Percentiles rank a stretch among this genome's conserved stretches.
Conservation (phyloP, 2,888 invertebrate genomes). For the Drosophila mayaguana region DNA sequence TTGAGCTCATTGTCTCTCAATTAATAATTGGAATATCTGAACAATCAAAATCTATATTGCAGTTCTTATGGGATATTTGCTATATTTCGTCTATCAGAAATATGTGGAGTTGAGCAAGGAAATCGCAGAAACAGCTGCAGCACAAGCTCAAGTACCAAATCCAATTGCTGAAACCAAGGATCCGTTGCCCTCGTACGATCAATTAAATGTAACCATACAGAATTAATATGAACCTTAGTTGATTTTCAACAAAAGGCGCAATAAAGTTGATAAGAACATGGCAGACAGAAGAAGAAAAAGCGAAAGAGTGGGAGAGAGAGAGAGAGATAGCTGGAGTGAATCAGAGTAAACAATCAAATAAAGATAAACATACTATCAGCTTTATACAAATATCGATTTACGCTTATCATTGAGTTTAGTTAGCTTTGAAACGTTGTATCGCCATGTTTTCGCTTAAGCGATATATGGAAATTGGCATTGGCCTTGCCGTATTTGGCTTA, state of each 20-base stretch:
- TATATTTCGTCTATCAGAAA: conserved; percentile 10
- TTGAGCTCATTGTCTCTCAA: background rate
- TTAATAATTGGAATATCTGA: background rate
- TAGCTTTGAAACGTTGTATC: conserved; percentile 1
- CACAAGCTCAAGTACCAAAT: background rate
- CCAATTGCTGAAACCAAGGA: conserved; percentile 6
- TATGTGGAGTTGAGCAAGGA: background rate
- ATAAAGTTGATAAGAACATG: background rate
- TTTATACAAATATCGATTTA: background rate
- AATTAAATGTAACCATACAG: conserved; percentile 4
- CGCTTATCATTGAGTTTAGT: conserved; percentile 27
- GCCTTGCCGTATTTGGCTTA: conserved; percentile 21
- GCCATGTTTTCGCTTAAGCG: conserved; percentile 28
- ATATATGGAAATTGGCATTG: conserved; percentile 34
- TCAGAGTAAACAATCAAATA: background rate
- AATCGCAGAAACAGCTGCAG: background rate
- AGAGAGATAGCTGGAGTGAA: background rate
- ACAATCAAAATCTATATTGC: background rate
- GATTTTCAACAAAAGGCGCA: background rate
- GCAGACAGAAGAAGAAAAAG: too few relatives aligned
- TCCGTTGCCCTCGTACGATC: conserved; percentile 3
- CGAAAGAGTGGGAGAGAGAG: background rate
- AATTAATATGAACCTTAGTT: conserved; percentile 3
- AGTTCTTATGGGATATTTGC: conserved; percentile 12
- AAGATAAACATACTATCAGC: conserved; percentile 2